Base-by-base conservation (phyloP, 1,140 invertebrate genomes). In the Mylabris phalerata region DNA sequence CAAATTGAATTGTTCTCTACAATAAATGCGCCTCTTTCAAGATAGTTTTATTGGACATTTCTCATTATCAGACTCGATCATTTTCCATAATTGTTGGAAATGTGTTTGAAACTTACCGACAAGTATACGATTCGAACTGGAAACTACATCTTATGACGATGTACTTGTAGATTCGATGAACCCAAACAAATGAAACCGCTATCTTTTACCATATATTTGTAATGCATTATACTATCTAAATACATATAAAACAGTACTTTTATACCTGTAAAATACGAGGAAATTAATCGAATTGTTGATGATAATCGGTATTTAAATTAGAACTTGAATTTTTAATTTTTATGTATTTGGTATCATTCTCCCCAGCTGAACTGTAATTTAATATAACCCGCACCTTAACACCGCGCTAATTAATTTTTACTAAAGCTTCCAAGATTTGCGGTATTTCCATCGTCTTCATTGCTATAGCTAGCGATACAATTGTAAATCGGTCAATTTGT, bases 181-280 rank as follows among this genome's bases (percentile, higher is more conserved):
- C 67, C 65, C 25, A 51, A 63, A 51, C 60, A 59, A 1, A 67
- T 10, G 54, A 50, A 65, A 1, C 63, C 63, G 48, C 39, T 42
- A 58, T 69, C 67, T 59, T 69, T 69, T 2, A 69, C 42, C 25
- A 65, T 67, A 54, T 50, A 69, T 62, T 69, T 69, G 26, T 57
- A 55, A 46, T 66, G 60, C 61, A 63, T 65, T 6, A 63, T 60
- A 50, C 48, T 59, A 45, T 9, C 47, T 9, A 47, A 26, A 9
- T 50, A 54, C 10, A 9, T 19, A 24, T 55, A 62, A 11, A 55
- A 38, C 24, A 32, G 47, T 13, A 59, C 42, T 39, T 42, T 32
- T 27, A 62, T 41, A 27, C 60, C 60, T 62, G 10, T 38, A 58
- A 59, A 59, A n/a, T 19, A 19, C 19, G 42, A 44, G 3, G 40